phyloP scores from a whole-genome alignment of 1,140 invertebrate species.

The Drosophila athabasca region DNA sequence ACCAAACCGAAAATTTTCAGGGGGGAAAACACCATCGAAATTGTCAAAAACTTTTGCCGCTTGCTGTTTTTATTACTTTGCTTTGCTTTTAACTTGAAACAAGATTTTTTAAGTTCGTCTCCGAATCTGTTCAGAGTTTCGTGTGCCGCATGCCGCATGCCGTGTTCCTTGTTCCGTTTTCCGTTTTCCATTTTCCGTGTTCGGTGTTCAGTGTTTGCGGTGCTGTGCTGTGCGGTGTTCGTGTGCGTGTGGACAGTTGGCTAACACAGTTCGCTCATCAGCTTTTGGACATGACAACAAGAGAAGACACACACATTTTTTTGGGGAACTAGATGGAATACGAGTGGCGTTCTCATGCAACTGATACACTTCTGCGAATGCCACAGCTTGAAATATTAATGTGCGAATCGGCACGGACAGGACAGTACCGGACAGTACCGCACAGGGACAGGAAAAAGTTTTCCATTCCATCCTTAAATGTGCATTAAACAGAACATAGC shows the following conservation, averaged over 20 bases:
- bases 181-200: slow-evolving; percentile 27
- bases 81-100: slow-evolving; percentile 62
- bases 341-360: slow-evolving; percentile 6
- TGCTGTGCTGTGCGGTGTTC: not conserved
- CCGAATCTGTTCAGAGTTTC: slow-evolving; percentile 35
- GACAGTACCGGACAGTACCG: slow-evolving; percentile 1
- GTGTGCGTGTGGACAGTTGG: slow-evolving; percentile 23
- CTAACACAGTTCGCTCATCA: slow-evolving; percentile 68
- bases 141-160: not conserved
- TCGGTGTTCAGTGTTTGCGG: not conserved
- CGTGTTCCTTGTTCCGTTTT: slow-evolving; percentile 21
- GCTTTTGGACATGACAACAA: slow-evolving; percentile 52
- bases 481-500: slow-evolving; percentile 62
- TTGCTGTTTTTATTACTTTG: slow-evolving; percentile 63
- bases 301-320: slow-evolving; percentile 46
- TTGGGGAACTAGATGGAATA: slow-evolving; percentile 19
- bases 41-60: slow-evolving; percentile 60
- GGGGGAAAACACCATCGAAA: slow-evolving; percentile 47
- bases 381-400: slow-evolving; percentile 69
- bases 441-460: slow-evolving; percentile 11
- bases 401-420: slow-evolving; percentile 40
- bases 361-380: slow-evolving; percentile 25
- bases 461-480: slow-evolving; percentile 46
- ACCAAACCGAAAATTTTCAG: slow-evolving; percentile 33
- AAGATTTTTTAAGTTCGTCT: slow-evolving; percentile 56